Base-by-base conservation (phyloP, 2,797 vertebrate genomes). In the Clarias pachynema region DNA sequence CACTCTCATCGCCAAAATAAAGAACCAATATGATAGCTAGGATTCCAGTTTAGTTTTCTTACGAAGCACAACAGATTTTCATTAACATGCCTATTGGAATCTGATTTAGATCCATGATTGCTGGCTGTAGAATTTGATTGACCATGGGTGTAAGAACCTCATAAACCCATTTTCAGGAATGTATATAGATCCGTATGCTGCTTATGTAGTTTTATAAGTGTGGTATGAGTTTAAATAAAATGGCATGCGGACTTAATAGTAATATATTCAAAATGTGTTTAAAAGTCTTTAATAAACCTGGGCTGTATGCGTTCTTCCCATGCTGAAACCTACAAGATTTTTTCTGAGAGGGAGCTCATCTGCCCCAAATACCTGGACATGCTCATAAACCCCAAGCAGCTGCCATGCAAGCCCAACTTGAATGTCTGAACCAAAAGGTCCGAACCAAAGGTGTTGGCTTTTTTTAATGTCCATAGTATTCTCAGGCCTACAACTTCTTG, bases 261-360 rank as follows among this genome's bases (percentile, higher is more conserved):
- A 44, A 24, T 16, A 82, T 82, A 20, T 73, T 68, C 57, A 69
- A 49, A 77, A 85, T 10, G 31, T 49, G 20, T 85, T 56, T 79
- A 31, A 26, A n/a, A 73, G 68, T 15, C 20, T 66, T 29, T 69
- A 63, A 20, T 44, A 34, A 86, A 22, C 31, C 63, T 26, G 22
- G 26, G 14, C 66, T 60, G 77, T 57, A 87, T 88, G 86, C 83
- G 79, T 63, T 87, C 86, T 74, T 81, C 83, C 73, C 82, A 87
- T 84, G 24, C 77, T 26, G 97, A 96, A 90, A 98, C 95, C 91
- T 99, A 97, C 97, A 97, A 96, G 89, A 98, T 95, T 97, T 44
- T 96, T 91, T 97, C 98, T n/a, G 98, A 99, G 92, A 97, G 98
- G 94, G 97, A 98, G 93, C 97, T 99, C 57, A 96, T 99, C 88